Percentiles rank a stretch among this genome's conserved stretches.
phyloP scores from a whole-genome alignment of 2,113 vertebrate species.

The Chionodraco myersi region DNA sequence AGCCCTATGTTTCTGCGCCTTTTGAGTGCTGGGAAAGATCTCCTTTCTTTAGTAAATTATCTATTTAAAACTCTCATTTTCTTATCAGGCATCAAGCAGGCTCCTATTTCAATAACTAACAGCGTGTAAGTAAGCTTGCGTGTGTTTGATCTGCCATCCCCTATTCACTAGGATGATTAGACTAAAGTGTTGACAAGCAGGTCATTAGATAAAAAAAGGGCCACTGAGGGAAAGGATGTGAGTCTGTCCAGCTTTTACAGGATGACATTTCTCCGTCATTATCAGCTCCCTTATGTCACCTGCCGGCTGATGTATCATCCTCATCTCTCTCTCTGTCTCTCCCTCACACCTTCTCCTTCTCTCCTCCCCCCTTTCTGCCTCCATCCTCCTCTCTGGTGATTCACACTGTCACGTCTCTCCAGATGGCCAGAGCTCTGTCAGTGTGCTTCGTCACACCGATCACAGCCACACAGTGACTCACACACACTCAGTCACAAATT shows the following conservation, averaged over 20 bases:
- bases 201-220: constrained; percentile 55
- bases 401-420: constrained; percentile 76
- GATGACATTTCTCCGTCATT: constrained; percentile 28
- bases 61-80: constrained; percentile 63
- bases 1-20: constrained; percentile 47
- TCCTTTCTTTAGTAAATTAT: constrained; percentile 61
- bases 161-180: constrained; percentile 55
- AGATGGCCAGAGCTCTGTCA: constrained; percentile 76
- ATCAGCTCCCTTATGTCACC: constrained; percentile 26
- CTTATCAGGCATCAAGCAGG: constrained; percentile 71
- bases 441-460: constrained; percentile 67
- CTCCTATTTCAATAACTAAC: constrained; percentile 58
- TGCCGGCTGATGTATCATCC: constrained; percentile 45
- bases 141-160: constrained; percentile 43
- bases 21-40: constrained; percentile 42
- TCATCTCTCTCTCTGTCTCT: constrained; percentile 7
- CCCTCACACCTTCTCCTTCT: background rate
- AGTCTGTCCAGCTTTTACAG: background rate
- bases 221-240: background rate
- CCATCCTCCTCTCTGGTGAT: constrained; percentile 59
- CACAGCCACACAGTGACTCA: constrained; percentile 57
- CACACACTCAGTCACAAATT: constrained; percentile 4
- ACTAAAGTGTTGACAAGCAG: constrained; percentile 67
- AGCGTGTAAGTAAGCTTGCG: constrained; percentile 53
- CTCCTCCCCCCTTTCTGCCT: constrained; percentile 8